These are phyloP conservation scores for Actenoides hombroni DNA, from an alignment of 2,113 vertebrate genomes.

Conservation along the genomic window DNA sequence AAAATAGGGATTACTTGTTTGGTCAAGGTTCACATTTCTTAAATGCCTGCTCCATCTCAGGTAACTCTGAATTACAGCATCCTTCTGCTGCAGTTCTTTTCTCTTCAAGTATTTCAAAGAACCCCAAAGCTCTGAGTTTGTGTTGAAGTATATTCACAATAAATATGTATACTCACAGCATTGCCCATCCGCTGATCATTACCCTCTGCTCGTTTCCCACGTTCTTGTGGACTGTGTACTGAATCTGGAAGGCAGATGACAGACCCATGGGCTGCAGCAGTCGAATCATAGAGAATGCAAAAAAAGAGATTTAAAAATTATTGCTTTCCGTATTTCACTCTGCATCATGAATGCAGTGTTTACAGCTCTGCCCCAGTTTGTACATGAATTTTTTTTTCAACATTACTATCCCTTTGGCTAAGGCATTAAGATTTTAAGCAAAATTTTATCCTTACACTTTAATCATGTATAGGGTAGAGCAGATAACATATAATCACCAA, in stretches of 20 bases:
- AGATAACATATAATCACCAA: background rate
- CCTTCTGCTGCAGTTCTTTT: background rate
- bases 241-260: background rate
- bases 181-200: background rate
- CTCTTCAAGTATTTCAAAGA: background rate
- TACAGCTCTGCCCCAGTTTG: background rate
- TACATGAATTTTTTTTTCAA: background rate
- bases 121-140: background rate
- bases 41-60: background rate
- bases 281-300: background rate
- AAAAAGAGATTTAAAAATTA: background rate
- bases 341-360: background rate
- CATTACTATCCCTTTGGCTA: background rate
- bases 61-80: background rate
- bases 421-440: background rate
- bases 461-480: background rate
- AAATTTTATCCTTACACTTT: background rate
- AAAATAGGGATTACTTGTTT: background rate
- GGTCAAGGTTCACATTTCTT: background rate
- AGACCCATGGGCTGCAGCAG: background rate
- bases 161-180: background rate
- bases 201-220: background rate
- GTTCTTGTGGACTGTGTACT: background rate
- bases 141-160: background rate
- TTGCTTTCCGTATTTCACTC: background rate